Evolutionary conservation across 2,888 invertebrate genomes (phyloP).

Genomic region (Clusia tigrina): DNA sequence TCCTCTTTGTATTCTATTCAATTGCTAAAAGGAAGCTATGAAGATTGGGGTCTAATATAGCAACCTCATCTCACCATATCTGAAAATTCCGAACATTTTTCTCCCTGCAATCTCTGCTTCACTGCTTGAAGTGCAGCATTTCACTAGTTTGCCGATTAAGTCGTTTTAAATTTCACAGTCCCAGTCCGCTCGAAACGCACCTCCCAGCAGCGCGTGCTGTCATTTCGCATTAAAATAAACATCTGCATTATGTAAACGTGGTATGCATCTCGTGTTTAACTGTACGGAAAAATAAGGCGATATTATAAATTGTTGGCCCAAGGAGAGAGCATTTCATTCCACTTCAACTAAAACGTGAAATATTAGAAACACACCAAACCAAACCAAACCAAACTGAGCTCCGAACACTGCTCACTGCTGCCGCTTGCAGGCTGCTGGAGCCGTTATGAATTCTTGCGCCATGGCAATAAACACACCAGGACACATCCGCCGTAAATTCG

Average conservation of each 20-base stretch:
- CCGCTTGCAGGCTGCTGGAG: too few species aligned
- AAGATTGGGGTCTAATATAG: too few species aligned
- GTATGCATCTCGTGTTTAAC: slow-evolving; percentile 59
- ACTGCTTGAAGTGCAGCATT: too few species aligned
- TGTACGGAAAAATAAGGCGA: slow-evolving; percentile 55
- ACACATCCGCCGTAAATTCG: slow-evolving; percentile 38
- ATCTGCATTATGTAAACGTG: slow-evolving; percentile 44
- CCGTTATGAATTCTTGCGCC: slow-evolving; percentile 12
- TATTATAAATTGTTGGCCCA: slow-evolving; percentile 49
- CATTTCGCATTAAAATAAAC: slow-evolving; percentile 41
- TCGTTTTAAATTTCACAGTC: too few species aligned
- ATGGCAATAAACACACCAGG: slow-evolving; percentile 54
- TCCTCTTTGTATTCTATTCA: neutral
- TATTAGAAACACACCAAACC: neutral
- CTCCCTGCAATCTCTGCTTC: too few species aligned
- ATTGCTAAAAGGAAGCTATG: too few species aligned
- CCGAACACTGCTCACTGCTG: too few species aligned
- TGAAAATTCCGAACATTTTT: too few species aligned
- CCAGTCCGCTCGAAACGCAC: slow-evolving; percentile 2
- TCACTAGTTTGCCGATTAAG: too few species aligned
- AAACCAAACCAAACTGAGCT: neutral
- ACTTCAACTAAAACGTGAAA: slow-evolving; percentile 6
- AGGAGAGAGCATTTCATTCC: neutral
- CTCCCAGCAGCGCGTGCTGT: neutral
- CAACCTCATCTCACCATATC: neutral